Base-by-base conservation (phyloP, 2,888 invertebrate species). In the Diarsia rubi region DNA sequence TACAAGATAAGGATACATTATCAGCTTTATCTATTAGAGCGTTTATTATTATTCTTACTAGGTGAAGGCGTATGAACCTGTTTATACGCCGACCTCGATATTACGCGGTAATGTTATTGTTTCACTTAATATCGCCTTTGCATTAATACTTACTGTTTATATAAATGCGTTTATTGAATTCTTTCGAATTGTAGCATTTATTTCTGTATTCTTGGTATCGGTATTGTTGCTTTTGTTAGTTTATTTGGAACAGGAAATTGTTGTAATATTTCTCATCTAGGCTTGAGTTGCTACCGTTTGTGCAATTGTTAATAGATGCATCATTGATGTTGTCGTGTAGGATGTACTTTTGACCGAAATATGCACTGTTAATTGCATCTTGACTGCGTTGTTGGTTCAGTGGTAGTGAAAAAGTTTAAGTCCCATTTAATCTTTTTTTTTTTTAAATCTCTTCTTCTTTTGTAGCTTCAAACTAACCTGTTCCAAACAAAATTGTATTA, bases 21-120 rank as follows among this genome's bases (percentile, higher is more conserved):
- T 79, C 19, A 31, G 21, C 49, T 24, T 75, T 62, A 81, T 81
- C 78, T 54, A 78, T 78, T 69, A 72, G 62, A 72, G 57, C 45
- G 62, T 62, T 59, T 70, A 62, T n/a, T n/a, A n/a, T n/a, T 62
- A 57, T 60, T 81, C 37, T 67, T 67, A 70, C 37, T 52, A 82
- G 81, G 78, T 81, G 73, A 82, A 81, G 78, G 82, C 59, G 19
- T 37, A 21, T 72, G 60, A 68, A 73, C 81, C 81, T 82, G 73
- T 78, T 81, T 81, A 82, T 65, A 19, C 69, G 5, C 21, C 5
- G 81, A 73, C 82, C 82, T 73, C 82, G 49, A 73, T 82, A 78
- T 81, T 78, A 70, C 54, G 16, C 42, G 42, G 27, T 82, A 66
- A 69, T 81, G 57, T 78, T 81, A 81, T 82, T 81, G 81, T 81